phyloP scores from a whole-genome alignment of 53 echinoderm and acorn worm species.

The Echinometra lucunter region DNA sequence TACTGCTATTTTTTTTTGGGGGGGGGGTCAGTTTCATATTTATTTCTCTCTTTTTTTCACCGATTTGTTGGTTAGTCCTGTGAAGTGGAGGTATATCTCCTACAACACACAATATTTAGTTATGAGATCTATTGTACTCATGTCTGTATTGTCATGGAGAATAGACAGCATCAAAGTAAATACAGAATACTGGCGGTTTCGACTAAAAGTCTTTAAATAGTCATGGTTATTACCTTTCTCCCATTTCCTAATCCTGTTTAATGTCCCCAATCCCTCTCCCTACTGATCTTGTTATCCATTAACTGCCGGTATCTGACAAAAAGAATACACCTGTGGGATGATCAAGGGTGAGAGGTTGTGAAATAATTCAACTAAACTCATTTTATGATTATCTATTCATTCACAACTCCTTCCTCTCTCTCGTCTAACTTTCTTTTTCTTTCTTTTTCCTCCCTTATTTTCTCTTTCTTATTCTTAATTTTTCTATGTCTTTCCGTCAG shows the following conservation, averaged over 20 bases:
- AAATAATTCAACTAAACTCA: constrained; percentile 21
- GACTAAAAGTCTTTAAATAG: neutral
- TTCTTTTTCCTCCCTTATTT: too few relatives aligned
- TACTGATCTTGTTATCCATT: neutral
- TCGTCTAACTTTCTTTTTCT: too few relatives aligned
- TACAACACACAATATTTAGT: neutral
- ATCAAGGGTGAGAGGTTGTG: neutral
- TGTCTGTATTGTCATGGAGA: neutral
- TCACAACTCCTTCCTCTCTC: constrained; percentile 7
- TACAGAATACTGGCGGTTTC: neutral
- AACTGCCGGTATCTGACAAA: neutral
- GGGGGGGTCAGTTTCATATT: too few relatives aligned
- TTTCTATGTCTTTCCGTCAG: neutral
- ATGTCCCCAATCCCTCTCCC: constrained; percentile 6
- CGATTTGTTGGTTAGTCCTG: neutral
- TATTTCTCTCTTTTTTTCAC: neutral
- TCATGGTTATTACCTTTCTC: constrained; percentile 39
- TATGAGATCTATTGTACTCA: neutral
- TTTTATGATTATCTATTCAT: constrained; percentile 42
- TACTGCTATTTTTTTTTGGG: neutral
- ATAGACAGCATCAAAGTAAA: neutral
- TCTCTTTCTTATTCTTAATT: neutral
- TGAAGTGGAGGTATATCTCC: neutral
- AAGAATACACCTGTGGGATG: constrained; percentile 29
- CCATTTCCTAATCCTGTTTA: constrained; percentile 51